Conservation (phyloP, 2,888 invertebrate genomes). For the Hydriomena furcata region DNA sequence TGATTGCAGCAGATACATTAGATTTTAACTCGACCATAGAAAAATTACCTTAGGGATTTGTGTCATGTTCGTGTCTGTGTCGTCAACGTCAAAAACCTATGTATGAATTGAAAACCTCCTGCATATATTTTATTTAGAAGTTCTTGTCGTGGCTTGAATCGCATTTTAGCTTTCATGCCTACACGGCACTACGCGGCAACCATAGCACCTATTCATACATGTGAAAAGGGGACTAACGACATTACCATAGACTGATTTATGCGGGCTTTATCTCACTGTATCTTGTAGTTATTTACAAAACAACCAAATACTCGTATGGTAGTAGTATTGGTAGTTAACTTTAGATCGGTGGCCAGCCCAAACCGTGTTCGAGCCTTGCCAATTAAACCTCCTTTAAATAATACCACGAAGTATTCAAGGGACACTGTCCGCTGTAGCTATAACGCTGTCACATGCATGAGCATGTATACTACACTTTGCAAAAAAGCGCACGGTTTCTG, state of each 20-base stretch:
- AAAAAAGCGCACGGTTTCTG: no score
- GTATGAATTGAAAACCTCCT: no score
- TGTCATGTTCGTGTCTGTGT: no score
- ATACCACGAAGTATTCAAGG: conserved; percentile 13
- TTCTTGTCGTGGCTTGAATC: no score
- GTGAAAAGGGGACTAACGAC: not conserved
- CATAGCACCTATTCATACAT: no score
- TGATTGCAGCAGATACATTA: no score
- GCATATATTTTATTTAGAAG: no score
- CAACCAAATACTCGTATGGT: conserved; percentile 6
- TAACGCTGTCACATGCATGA: not conserved
- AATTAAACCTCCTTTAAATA: conserved; percentile 21
- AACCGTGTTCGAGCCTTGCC: conserved; percentile 25
- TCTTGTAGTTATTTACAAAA: conserved; percentile 15
- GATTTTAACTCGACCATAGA: no score
- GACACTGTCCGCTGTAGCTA: conserved; percentile 1
- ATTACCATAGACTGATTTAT: not conserved
- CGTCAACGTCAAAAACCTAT: no score
- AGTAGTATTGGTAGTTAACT: conserved; percentile 17
- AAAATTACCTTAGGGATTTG: no score
- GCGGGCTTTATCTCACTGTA: not conserved
- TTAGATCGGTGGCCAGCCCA: conserved; percentile 18
- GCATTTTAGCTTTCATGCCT: no score
- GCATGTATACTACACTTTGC: no score
- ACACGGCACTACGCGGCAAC: not conserved